Base-by-base conservation (phyloP, 2,797 vertebrate species). In the Etheostoma nigrum region DNA sequence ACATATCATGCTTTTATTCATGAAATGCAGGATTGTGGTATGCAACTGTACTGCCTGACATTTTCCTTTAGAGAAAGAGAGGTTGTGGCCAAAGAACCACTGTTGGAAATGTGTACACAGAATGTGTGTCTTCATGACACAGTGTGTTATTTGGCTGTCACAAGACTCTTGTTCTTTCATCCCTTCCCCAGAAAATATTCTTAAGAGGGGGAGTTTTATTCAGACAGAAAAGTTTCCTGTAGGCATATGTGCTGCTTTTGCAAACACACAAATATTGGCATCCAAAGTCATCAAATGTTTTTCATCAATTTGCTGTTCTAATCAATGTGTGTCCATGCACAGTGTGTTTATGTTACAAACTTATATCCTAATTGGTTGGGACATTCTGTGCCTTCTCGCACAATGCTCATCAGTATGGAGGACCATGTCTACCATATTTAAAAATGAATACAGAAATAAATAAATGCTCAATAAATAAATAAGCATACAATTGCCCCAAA, bases 331-430 rank as follows among this genome's bases (percentile, higher is more conserved):
- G 14, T n/a, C 57, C 33, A 61, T 13, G 60, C 59, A 47, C 36
- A 36, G 36, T 36, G 23, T 58, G 74, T 58, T 61, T 49, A 71
- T 45, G 74, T 73, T 76, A 57, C 23, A 68, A 27, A 58, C 16
- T 13, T 49, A 53, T 47, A 18, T 66, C 30, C 21, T 23, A 54
- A 33, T 60, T 36, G 13, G 63, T 23, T 33, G 18, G 4, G 18
- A 70, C 40, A 53, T 14, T 16, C 11, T 54, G 59, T 45, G 4
- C 16, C n/a, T 5, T 60, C 23, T 52, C 30, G 53, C 11, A 55
- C 7, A 0, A 21, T 73, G 64, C 16, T n/a, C 54, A n/a, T n/a
- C n/a, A n/a, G n/a, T n/a, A n/a, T n/a, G n/a, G n/a, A n/a, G n/a
- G n/a, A n/a, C n/a, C n/a, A n/a, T n/a, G n/a, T n/a, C n/a, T n/a